Conservation (phyloP, 2,113 vertebrate genomes). For the Eptesicus fuscus region DNA sequence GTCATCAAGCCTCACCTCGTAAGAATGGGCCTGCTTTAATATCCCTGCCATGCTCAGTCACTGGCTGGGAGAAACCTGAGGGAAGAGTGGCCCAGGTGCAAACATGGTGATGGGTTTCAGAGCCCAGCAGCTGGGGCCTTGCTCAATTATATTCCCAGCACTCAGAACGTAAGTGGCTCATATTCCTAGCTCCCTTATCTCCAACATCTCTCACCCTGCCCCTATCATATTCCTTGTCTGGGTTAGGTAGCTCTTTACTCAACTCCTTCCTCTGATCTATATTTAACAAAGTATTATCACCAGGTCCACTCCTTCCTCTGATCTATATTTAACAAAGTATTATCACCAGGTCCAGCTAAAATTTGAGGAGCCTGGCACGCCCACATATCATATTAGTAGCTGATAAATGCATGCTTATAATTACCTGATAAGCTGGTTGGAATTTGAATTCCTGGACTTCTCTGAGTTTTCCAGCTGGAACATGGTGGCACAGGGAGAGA, state of each 20-base stretch:
- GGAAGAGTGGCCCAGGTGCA: neutral
- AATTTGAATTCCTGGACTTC: neutral
- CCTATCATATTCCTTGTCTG: neutral
- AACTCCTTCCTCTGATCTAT: neutral
- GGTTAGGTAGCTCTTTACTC: neutral
- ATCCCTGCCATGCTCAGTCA: neutral
- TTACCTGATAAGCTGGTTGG: neutral
- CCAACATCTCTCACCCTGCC: no score
- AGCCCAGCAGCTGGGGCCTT: neutral
- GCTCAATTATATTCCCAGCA: accelerated
- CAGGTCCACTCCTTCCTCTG: neutral
- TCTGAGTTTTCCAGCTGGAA: neutral
- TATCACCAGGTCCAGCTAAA: neutral
- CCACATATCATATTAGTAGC: neutral
- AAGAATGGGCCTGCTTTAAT: neutral
- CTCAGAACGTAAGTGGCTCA: neutral
- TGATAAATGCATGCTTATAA: neutral
- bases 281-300: neutral
- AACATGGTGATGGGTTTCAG: neutral
- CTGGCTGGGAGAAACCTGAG: neutral
- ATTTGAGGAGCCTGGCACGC: neutral
- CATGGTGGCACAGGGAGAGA: neutral
- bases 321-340: neutral
- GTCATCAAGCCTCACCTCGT: neutral
- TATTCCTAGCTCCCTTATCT: neutral